Conservation (phyloP, 2,113 vertebrate genomes). For the Genyomyrus donnyi region DNA sequence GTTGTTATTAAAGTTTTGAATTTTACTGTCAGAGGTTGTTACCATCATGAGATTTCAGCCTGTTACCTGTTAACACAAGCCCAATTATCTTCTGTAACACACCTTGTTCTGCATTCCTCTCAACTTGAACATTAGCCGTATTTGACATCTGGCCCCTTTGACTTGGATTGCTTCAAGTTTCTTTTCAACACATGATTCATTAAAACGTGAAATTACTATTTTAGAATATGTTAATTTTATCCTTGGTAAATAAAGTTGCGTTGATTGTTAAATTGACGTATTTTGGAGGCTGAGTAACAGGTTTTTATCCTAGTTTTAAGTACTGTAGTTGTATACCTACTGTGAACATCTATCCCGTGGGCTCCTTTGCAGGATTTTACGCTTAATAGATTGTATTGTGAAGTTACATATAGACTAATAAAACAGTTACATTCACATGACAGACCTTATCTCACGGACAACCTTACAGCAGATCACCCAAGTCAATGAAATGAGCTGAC, state of each 20-base stretch:
- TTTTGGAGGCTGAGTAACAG: not conserved
- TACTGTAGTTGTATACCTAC: not conserved
- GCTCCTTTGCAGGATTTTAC: not conserved
- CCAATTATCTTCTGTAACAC: not conserved
- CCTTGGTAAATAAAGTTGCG: not conserved
- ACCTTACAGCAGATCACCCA: not conserved
- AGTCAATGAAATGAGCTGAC: not conserved
- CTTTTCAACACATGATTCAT: not conserved
- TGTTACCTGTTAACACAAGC: not conserved
- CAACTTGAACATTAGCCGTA: not conserved
- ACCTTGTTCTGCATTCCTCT: not conserved
- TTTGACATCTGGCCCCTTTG: not conserved
- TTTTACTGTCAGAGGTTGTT: not conserved
- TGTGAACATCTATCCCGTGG: not conserved
- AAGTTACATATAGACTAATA: not conserved
- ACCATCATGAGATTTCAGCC: not conserved
- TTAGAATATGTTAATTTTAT: not conserved
- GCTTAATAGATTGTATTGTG: not conserved
- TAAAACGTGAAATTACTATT: not conserved
- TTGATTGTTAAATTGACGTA: not conserved
- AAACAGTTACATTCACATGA: not conserved
- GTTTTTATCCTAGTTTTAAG: not conserved
- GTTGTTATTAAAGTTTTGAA: not conserved
- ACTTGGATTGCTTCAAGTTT: not conserved
- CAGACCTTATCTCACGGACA: not conserved